Percentiles rank a stretch among this genome's conserved stretches.
Conservation (phyloP, 2,113 vertebrate genomes). For the Sciurus niger region DNA sequence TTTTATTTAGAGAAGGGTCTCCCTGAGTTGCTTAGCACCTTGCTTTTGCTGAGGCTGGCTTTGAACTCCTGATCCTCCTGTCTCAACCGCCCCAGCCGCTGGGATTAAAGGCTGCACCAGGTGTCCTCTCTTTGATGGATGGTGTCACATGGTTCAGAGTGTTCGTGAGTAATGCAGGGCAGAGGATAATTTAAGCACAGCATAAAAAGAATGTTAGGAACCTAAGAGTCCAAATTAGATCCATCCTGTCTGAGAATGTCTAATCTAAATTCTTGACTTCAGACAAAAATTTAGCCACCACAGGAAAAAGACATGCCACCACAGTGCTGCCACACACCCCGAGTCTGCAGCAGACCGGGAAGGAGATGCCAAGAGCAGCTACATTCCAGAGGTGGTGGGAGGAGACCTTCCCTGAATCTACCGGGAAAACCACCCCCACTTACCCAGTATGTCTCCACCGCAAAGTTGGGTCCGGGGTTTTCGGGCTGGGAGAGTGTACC, state of each 20-base stretch:
- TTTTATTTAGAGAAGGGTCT: no score
- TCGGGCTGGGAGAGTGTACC: constrained; percentile 89
- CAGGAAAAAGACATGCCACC: not conserved
- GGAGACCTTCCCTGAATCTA: not conserved
- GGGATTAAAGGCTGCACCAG: no score
- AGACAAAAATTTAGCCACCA: not conserved
- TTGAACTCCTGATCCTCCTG: no score
- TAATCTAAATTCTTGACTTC: constrained; percentile 1
- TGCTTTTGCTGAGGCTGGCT: no score
- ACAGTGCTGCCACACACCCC: not conserved
- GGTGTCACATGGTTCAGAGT: accelerated
- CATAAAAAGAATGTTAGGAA: not conserved
- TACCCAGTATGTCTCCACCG: constrained; percentile 90
- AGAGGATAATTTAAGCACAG: not conserved
- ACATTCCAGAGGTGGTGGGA: accelerated
- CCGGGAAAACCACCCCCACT: constrained; percentile 71
- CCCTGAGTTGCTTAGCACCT: no score
- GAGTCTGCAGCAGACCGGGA: not conserved
- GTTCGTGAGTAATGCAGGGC: not conserved
- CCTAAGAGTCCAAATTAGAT: not conserved
- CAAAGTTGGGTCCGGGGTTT: constrained; percentile 76
- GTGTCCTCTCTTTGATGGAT: not conserved
- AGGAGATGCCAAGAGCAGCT: not conserved
- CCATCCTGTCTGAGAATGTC: not conserved
- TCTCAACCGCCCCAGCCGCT: no score